Conservation (phyloP, 2,113 vertebrate species). For the Tapirus terrestris region DNA sequence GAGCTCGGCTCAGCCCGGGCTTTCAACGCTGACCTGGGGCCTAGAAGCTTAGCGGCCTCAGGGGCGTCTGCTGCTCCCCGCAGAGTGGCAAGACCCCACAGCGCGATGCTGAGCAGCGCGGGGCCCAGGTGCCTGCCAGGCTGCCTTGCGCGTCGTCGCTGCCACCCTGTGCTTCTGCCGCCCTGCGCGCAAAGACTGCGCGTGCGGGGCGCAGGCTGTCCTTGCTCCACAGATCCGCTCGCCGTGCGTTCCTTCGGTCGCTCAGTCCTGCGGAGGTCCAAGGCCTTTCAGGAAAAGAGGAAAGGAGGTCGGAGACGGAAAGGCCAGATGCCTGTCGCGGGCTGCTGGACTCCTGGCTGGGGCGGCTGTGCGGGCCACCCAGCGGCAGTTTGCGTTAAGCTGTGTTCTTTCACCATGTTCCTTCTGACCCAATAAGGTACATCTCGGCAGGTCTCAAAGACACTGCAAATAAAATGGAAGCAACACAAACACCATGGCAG, state of each 20-base stretch:
- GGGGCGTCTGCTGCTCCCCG: background rate
- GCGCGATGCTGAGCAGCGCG: accelerated
- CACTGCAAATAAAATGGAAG: background rate
- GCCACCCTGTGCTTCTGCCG: background rate
- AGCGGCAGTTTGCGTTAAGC: background rate
- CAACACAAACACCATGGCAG: accelerated
- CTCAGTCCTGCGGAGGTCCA: background rate
- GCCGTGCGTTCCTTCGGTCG: background rate
- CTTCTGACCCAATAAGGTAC: background rate
- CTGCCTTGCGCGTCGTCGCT: accelerated
- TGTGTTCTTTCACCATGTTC: background rate
- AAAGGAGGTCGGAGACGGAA: accelerated
- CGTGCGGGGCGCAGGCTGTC: accelerated
- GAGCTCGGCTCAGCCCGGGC: background rate
- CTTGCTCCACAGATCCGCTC: background rate
- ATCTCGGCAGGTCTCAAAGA: background rate
- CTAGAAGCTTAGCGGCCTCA: background rate
- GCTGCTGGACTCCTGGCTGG: background rate
- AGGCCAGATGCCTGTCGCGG: accelerated
- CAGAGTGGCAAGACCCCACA: accelerated
- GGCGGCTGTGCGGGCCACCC: accelerated
- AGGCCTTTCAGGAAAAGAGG: background rate
- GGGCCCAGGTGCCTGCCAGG: accelerated
- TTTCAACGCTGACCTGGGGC: accelerated
- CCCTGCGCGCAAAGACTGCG: accelerated